Evolutionary conservation across 2,113 vertebrate genomes (phyloP).

Genomic region (Gadus chalcogrammus): DNA sequence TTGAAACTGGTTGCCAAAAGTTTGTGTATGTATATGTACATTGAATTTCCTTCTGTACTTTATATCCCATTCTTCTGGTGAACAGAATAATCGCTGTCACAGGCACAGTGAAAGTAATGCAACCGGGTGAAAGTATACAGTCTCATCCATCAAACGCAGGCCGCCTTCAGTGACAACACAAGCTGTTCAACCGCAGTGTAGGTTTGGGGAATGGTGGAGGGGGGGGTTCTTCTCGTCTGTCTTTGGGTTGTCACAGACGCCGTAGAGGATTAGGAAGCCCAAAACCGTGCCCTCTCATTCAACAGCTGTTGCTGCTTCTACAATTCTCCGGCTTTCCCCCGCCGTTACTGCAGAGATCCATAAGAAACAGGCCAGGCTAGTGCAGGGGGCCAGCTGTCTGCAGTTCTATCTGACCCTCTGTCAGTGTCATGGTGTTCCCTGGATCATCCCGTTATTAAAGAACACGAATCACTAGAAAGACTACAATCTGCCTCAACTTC

Average conservation of each 20-base stretch:
- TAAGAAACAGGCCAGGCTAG: slow-evolving; percentile 26
- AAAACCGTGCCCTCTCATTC: slow-evolving; percentile 7
- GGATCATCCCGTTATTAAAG: too few relatives aligned
- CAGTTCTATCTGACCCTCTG: too few relatives aligned
- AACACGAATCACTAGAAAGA: too few relatives aligned
- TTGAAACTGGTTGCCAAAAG: too few relatives aligned
- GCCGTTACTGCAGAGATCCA: too few relatives aligned
- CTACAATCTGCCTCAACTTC: neutral
- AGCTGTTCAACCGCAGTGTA: neutral
- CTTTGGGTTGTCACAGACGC: slow-evolving; percentile 13
- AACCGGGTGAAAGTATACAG: neutral
- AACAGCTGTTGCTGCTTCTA: slow-evolving; percentile 41
- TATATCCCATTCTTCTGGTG: neutral
- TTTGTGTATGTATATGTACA: too few relatives aligned
- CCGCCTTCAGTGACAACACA: neutral
- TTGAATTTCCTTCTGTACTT: too few relatives aligned
- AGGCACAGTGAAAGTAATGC: too few relatives aligned
- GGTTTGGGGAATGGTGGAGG: neutral
- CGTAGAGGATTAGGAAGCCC: slow-evolving; percentile 8
- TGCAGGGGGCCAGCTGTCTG: neutral
- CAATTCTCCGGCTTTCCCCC: slow-evolving; percentile 17
- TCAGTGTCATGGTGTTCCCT: too few relatives aligned
- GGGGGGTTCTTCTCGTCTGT: slow-evolving; percentile 10
- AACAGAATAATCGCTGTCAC: too few relatives aligned
- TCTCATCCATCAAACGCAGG: neutral